Evolutionary conservation across 2,888 invertebrate genomes (phyloP).

Genomic region (Osedax fenrisi): DNA sequence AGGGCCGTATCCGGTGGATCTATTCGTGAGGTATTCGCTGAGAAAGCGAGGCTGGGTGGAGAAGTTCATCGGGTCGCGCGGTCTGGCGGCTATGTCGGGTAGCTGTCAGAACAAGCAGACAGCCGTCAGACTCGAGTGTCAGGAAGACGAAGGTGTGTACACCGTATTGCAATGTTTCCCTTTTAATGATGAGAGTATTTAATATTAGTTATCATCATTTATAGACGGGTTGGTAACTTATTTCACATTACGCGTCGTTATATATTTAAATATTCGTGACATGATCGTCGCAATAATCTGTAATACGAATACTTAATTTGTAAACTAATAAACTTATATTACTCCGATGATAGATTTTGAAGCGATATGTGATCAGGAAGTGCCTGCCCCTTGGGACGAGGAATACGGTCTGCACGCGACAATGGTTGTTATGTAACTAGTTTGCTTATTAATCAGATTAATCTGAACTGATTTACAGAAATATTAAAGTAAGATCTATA

Average conservation of each 20-base stretch:
- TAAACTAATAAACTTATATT: too few relatives aligned
- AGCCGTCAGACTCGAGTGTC: conserved; percentile 32
- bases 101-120: conserved; percentile 6
- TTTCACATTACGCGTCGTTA: too few relatives aligned
- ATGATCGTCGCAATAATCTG: too few relatives aligned
- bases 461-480: neutral
- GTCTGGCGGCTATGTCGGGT: conserved; percentile 23
- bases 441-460: too few relatives aligned
- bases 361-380: conserved; percentile 33
- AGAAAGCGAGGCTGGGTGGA: conserved; percentile 38
- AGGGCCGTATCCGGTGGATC: conserved; percentile 37
- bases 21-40: conserved; percentile 33
- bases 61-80: conserved; percentile 32
- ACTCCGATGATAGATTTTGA: conserved; percentile 37
- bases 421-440: conserved; percentile 34
- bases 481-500: neutral
- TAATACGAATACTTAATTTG: too few relatives aligned
- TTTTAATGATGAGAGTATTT: too few relatives aligned
- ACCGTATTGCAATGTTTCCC: neutral
- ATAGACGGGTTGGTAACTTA: too few relatives aligned
- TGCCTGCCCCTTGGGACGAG: conserved; percentile 37
- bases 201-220: too few relatives aligned
- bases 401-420: conserved; percentile 36
- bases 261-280: too few relatives aligned
- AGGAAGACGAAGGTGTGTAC: conserved; percentile 35